Evolutionary conservation across 2,113 vertebrate species (phyloP).

Genomic region (Rhipidura dahli): DNA sequence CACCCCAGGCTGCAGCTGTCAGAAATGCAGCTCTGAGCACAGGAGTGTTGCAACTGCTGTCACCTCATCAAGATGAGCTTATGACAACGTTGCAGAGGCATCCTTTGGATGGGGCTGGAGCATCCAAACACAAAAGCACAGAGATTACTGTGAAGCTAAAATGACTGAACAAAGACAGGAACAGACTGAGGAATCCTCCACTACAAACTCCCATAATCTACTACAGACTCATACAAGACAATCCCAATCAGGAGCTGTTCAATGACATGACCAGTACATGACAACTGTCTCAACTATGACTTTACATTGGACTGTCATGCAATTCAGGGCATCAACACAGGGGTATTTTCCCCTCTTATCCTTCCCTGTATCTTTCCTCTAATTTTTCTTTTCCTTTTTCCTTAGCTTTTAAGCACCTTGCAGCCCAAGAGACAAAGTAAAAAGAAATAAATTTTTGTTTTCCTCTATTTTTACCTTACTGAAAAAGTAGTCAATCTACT

Average conservation of each 20-base stretch:
- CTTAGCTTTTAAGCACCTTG: background rate
- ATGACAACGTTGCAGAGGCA: background rate
- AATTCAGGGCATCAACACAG: background rate
- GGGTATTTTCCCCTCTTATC: background rate
- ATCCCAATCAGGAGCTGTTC: background rate
- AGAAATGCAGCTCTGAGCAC: background rate
- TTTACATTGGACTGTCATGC: background rate
- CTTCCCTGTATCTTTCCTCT: background rate
- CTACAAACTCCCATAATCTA: background rate
- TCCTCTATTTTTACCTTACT: background rate
- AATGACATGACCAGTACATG: fast-evolving
- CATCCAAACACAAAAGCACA: background rate
- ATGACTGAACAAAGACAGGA: background rate
- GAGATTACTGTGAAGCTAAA: background rate
- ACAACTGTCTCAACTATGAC: background rate
- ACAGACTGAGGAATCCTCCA: background rate
- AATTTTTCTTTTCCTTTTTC: background rate
- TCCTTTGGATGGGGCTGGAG: background rate
- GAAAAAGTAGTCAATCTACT: background rate
- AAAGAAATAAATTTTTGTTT: background rate
- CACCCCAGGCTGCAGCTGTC: background rate
- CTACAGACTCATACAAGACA: background rate
- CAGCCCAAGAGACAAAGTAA: background rate
- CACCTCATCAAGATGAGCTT: background rate
- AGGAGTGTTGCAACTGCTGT: background rate